Conservation (phyloP, 2,888 invertebrate genomes). For the Cyaniris semiargus region DNA sequence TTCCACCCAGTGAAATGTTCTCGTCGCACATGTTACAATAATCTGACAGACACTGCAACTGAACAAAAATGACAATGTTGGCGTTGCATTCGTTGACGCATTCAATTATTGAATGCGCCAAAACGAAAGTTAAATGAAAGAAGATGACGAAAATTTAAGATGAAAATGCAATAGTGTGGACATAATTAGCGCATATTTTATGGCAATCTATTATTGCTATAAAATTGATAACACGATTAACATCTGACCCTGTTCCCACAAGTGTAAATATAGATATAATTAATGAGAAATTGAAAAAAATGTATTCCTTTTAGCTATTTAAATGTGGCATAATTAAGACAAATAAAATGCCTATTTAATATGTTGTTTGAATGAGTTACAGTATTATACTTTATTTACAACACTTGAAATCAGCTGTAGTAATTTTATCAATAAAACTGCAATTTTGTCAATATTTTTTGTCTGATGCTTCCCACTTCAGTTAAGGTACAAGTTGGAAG, state of each 20-base stretch:
- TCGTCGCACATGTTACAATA: too few relatives aligned
- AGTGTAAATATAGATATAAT: constrained; percentile 47
- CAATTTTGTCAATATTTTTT: neutral
- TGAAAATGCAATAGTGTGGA: too few relatives aligned
- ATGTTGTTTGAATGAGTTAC: constrained; percentile 2
- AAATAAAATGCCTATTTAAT: constrained; percentile 4
- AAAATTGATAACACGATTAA: constrained; percentile 33
- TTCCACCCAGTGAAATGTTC: too few relatives aligned
- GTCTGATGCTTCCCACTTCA: neutral
- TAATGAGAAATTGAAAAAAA: constrained; percentile 41
- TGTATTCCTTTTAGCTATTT: constrained; percentile 3
- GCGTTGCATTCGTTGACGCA: too few relatives aligned
- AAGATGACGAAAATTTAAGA: too few relatives aligned
- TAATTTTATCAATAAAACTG: neutral
- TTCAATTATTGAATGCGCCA: too few relatives aligned
- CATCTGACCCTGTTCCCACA: constrained; percentile 40
- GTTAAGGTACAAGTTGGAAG: too few relatives aligned
- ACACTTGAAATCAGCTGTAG: neutral
- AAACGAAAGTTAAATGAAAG: too few relatives aligned
- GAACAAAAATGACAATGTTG: too few relatives aligned
- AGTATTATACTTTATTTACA: neutral
- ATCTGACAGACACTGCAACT: too few relatives aligned
- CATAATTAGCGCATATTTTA: constrained; percentile 36
- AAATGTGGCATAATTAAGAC: neutral
- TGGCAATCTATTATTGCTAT: constrained; percentile 35